A percentile compares a stretch with the other conserved stretches of the same genome.
These are phyloP conservation scores for Leucosticte australis DNA, from an alignment of 2,113 vertebrate genomes.

Conservation along the genomic window DNA sequence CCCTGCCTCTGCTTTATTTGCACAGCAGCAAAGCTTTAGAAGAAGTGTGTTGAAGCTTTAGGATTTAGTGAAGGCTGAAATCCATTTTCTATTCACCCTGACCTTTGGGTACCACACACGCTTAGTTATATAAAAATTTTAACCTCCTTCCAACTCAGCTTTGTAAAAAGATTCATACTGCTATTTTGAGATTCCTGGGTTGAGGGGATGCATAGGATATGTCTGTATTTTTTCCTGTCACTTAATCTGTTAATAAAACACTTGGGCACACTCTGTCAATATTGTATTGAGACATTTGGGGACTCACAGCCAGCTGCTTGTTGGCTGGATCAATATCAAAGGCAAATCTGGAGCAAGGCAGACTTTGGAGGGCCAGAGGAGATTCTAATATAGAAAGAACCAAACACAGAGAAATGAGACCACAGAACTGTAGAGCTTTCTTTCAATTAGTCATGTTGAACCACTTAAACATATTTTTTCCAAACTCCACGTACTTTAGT, in stretches of 20 bases:
- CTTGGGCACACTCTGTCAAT: background rate
- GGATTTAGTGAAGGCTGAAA: background rate
- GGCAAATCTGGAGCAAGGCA: constrained; percentile 16
- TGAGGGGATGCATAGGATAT: background rate
- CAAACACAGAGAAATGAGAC: background rate
- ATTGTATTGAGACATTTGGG: constrained; percentile 12
- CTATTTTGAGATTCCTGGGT: background rate
- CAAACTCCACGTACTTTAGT: background rate
- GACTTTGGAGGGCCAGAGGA: background rate
- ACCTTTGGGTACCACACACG: background rate
- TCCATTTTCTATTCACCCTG: background rate
- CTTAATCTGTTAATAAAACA: constrained; percentile 30
- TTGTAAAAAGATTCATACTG: background rate
- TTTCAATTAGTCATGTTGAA: constrained; percentile 19
- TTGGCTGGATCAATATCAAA: constrained; percentile 34
- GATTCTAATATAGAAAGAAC: background rate
- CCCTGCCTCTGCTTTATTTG: background rate
- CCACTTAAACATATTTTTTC: constrained; percentile 6
- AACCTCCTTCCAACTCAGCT: background rate
- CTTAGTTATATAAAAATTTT: background rate
- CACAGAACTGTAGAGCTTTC: background rate
- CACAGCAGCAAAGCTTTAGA: background rate
- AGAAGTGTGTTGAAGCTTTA: background rate
- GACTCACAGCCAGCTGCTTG: constrained; percentile 23
- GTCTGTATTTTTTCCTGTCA: background rate